Conservation (phyloP, 2,888 invertebrate species). For the Venustoraphidia nigricollis region DNA sequence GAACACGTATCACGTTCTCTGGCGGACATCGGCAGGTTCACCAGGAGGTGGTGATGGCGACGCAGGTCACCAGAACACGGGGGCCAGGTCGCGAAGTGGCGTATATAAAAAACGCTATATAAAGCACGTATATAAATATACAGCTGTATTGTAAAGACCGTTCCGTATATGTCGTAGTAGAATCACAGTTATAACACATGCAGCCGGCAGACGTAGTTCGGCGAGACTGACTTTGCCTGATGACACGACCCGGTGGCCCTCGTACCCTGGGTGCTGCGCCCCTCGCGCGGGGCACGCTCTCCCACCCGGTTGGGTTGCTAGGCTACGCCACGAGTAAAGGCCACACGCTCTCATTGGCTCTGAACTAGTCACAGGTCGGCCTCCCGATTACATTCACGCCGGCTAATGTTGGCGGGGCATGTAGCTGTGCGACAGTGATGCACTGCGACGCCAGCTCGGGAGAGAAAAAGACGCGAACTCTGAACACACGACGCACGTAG, state of each 20-base stretch:
- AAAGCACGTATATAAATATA: no score
- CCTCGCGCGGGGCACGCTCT: neutral
- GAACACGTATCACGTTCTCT: no score
- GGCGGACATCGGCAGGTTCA: no score
- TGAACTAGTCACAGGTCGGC: neutral
- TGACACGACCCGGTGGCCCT: slow-evolving; percentile 2
- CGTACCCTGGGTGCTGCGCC: neutral
- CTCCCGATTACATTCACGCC: neutral
- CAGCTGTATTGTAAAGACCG: no score
- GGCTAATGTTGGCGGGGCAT: neutral
- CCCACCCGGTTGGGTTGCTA: neutral
- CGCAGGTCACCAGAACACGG: no score
- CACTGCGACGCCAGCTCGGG: neutral
- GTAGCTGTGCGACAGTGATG: neutral
- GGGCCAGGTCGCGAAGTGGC: no score
- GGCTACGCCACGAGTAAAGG: neutral
- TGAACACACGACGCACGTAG: no score
- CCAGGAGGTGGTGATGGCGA: no score
- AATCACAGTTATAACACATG: neutral
- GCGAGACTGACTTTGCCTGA: slow-evolving; percentile 1
- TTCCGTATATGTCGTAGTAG: no score
- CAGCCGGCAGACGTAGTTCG: slow-evolving; percentile 1
- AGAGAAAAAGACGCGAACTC: neutral
- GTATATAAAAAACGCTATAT: no score
- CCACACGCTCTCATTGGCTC: neutral